A percentile compares a stretch with the other conserved stretches of the same genome.
Evolutionary conservation across 2,888 invertebrate genomes (phyloP).

Genomic region (Encarsia formosa): DNA sequence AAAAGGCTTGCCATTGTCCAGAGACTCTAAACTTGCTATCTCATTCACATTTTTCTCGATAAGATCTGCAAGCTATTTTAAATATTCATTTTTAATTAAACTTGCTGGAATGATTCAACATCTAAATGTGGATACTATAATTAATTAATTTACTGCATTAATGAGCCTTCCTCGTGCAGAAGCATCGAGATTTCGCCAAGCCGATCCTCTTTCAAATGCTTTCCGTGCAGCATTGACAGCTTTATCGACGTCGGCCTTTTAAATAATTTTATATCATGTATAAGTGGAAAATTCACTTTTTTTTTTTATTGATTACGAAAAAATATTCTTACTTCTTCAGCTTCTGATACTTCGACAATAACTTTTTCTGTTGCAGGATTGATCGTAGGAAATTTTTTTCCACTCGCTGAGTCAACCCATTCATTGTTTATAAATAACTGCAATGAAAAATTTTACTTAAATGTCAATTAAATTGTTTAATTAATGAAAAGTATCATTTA

Average conservation of each 20-base stretch:
- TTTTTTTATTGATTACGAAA: too few species aligned
- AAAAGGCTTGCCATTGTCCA: constrained; percentile 64
- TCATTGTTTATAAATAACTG: constrained; percentile 47
- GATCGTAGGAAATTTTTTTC: constrained; percentile 58
- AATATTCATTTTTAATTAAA: too few species aligned
- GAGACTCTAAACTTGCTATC: constrained; percentile 57
- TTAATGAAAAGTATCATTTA: too few species aligned
- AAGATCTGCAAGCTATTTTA: constrained; percentile 56
- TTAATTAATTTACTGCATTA: constrained; percentile 27
- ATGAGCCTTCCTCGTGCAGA: constrained; percentile 53
- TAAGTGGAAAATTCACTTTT: neutral
- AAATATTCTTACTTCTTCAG: constrained; percentile 54
- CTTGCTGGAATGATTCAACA: too few species aligned
- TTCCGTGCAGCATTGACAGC: constrained; percentile 53
- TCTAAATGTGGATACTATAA: too few species aligned
- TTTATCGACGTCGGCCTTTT: constrained; percentile 54
- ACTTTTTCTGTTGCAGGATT: constrained; percentile 57
- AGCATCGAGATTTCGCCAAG: constrained; percentile 57
- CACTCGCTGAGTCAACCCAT: constrained; percentile 54
- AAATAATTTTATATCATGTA: too few species aligned
- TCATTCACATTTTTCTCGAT: constrained; percentile 54
- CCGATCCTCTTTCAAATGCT: constrained; percentile 57
- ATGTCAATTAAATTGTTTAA: too few species aligned
- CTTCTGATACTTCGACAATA: constrained; percentile 56
- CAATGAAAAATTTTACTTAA: too few species aligned